Conservation (phyloP, 2,888 invertebrate species). For the Strigamia maritima region DNA sequence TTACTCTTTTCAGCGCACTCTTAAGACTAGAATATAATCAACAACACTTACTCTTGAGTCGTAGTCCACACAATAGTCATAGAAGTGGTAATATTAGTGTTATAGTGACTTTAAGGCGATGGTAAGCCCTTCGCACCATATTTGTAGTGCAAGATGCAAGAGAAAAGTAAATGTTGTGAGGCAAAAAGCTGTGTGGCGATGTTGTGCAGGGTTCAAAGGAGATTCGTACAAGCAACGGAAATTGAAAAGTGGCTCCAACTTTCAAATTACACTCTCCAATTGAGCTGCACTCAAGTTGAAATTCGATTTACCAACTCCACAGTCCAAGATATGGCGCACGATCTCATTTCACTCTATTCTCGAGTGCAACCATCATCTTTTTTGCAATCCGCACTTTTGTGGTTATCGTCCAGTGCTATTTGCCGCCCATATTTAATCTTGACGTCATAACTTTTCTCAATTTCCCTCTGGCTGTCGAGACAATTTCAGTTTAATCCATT, state of each 20-base stretch:
- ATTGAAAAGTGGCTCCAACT: constrained; percentile 34
- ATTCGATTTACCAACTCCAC: constrained; percentile 34
- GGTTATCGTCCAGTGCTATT: constrained; percentile 2
- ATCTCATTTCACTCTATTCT: constrained; percentile 24
- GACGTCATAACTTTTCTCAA: constrained; percentile 25
- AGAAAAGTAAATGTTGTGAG: constrained; percentile 26
- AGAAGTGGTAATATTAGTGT: neutral
- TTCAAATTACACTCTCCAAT: constrained; percentile 34
- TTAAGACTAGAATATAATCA: neutral
- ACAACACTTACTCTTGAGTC: neutral
- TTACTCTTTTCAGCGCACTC: neutral
- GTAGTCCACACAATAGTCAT: neutral
- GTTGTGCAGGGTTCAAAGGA: constrained; percentile 34
- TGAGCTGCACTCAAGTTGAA: constrained; percentile 34
- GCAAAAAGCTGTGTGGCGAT: constrained; percentile 6
- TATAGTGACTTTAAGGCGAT: neutral
- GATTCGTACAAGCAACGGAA: constrained; percentile 20
- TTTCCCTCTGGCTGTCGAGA: neutral
- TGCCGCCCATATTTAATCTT: constrained; percentile 20
- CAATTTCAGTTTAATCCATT: constrained; percentile 16
- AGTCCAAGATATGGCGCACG: constrained; percentile 28
- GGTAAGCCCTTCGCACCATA: neutral
- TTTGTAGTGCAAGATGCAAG: constrained; percentile 3
- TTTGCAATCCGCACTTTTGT: constrained; percentile 10
- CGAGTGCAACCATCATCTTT: constrained; percentile 29